phyloP scores from a whole-genome alignment of 2,797 vertebrate species.

The Mormyrus hasselquistii region DNA sequence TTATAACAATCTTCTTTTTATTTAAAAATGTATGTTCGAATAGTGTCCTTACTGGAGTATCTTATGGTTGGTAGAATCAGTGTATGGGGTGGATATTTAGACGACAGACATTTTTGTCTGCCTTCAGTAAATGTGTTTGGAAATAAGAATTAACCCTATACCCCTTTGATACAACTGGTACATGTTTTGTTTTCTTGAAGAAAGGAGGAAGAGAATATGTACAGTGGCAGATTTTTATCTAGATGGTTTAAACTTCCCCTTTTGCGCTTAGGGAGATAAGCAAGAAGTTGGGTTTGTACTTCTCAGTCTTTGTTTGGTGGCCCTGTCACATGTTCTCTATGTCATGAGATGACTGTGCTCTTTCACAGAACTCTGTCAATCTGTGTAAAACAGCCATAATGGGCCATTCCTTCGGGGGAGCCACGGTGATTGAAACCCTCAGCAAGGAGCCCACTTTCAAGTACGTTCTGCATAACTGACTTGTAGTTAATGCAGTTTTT shows the following conservation, averaged over 20 bases:
- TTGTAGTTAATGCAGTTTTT: not conserved
- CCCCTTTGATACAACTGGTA: not conserved
- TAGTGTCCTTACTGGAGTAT: not conserved
- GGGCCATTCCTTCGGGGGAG: slow-evolving; percentile 93
- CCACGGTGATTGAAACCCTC: slow-evolving; percentile 79
- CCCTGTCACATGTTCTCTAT: not conserved
- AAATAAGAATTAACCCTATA: not conserved
- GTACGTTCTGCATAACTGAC: slow-evolving; percentile 52
- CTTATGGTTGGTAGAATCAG: not conserved
- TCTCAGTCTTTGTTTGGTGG: not conserved
- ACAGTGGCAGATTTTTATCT: not conserved
- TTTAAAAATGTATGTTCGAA: not conserved
- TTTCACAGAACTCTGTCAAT: slow-evolving; percentile 78
- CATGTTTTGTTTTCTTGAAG: not conserved
- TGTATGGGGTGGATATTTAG: not conserved
- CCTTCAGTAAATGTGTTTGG: not conserved
- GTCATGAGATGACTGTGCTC: not conserved
- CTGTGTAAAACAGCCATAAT: slow-evolving; percentile 70
- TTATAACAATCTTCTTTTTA: not conserved
- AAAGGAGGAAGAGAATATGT: not conserved
- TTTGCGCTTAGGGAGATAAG: not conserved
- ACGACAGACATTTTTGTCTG: not conserved
- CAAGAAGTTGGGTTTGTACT: not conserved
- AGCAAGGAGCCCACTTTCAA: slow-evolving; percentile 83
- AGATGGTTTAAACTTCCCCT: not conserved